Evolutionary conservation across 2,888 invertebrate species (phyloP).

Genomic region (Abscondita cerata): DNA sequence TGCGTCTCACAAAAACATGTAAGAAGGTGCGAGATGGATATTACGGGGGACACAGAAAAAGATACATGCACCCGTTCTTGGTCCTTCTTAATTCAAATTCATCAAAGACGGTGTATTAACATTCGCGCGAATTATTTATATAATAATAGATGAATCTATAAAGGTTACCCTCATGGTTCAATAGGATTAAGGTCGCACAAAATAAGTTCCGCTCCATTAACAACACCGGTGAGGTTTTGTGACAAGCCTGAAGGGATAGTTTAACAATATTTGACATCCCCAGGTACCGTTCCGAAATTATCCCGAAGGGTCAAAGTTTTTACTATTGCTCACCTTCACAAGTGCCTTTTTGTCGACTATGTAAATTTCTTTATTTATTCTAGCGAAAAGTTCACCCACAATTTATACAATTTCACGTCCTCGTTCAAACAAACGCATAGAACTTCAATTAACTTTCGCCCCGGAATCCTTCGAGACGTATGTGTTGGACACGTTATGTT

Average conservation of each 20-base stretch:
- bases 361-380: conserved; percentile 1
- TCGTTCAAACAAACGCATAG: no score
- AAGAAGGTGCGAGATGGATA: conserved; percentile 23
- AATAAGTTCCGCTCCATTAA: conserved; percentile 12
- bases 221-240: conserved; percentile 10
- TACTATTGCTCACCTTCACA: conserved; percentile 9
- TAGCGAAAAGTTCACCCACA: neutral
- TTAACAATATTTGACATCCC: conserved; percentile 7
- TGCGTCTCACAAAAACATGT: conserved; percentile 29
- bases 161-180: neutral
- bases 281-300: conserved; percentile 1
- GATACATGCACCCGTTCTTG: no score
- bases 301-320: conserved; percentile 9
- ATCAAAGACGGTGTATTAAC: no score
- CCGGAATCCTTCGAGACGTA: no score
- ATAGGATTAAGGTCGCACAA: conserved; percentile 8
- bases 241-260: conserved; percentile 9
- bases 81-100: no score
- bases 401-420: no score
- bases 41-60: conserved; percentile 13
- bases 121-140: neutral
- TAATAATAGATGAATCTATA: neutral
- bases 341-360: conserved; percentile 3
- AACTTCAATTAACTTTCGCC: no score
- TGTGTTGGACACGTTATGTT: no score